These are phyloP conservation scores for Mythimna pallens DNA, from an alignment of 2,888 invertebrate genomes.

Conservation along the genomic window DNA sequence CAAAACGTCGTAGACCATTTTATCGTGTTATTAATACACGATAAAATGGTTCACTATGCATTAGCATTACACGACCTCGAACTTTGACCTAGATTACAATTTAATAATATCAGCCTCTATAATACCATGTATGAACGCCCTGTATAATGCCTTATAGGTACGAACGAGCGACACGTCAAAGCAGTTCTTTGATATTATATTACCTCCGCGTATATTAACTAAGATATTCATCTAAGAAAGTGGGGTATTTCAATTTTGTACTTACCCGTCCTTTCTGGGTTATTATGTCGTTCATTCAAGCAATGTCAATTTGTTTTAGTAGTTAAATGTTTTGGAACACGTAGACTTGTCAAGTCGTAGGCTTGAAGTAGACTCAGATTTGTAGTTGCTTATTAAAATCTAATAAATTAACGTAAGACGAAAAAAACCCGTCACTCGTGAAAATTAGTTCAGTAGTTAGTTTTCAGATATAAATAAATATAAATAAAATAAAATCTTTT, in stretches of 20 bases:
- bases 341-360: background rate
- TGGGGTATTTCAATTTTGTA: conserved; percentile 1
- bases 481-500: too few relatives aligned
- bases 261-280: background rate
- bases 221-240: conserved; percentile 20
- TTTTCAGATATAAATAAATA: too few relatives aligned
- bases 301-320: background rate
- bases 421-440: too few relatives aligned
- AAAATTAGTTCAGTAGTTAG: too few relatives aligned
- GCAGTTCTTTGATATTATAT: conserved; percentile 38
- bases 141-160: conserved; percentile 5
- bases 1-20: conserved; percentile 43
- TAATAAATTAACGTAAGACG: background rate
- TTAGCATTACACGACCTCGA: conserved; percentile 52
- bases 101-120: conserved; percentile 34
- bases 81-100: conserved; percentile 55
- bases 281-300: conserved; percentile 8
- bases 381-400: background rate
- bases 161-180: conserved; percentile 14
- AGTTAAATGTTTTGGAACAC: conserved; percentile 5
- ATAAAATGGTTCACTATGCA: too few relatives aligned
- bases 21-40: conserved; percentile 42
- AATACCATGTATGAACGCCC: conserved; percentile 5
- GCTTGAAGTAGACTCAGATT: background rate
- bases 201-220: conserved; percentile 7